Evolutionary conservation across 1,140 invertebrate species (phyloP).

Genomic region (Heliconius nattereri): DNA sequence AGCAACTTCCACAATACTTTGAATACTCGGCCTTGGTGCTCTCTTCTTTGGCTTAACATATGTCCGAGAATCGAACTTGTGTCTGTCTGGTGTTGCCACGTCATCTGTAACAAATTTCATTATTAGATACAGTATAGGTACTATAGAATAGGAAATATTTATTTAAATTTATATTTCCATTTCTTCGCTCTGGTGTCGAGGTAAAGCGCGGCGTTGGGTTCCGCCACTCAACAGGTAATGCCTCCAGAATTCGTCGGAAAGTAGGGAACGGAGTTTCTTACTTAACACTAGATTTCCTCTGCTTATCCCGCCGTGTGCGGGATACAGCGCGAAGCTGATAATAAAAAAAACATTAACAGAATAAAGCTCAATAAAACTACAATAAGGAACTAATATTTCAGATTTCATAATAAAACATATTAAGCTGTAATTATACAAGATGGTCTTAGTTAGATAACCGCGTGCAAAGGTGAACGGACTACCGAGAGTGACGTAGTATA

Average conservation of each 20-base stretch:
- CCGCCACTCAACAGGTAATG: too few species aligned
- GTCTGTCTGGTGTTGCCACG: conserved; percentile 67
- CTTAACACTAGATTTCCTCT: too few species aligned
- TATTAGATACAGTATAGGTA: too few species aligned
- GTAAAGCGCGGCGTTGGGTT: too few species aligned
- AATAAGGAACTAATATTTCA: not conserved
- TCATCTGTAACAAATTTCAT: conserved; percentile 63
- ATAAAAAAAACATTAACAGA: too few species aligned
- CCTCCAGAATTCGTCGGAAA: too few species aligned
- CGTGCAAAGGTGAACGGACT: conserved; percentile 22
- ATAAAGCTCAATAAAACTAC: not conserved
- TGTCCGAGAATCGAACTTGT: conserved; percentile 79
- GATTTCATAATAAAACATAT: conserved; percentile 2
- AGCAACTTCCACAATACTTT: conserved; percentile 66
- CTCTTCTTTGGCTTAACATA: conserved; percentile 76
- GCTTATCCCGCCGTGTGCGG: too few species aligned
- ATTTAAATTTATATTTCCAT: too few species aligned
- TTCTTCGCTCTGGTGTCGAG: too few species aligned
- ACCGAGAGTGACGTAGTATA: conserved; percentile 2
- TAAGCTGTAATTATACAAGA: conserved; percentile 4
- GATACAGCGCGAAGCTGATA: too few species aligned
- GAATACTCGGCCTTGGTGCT: conserved; percentile 68
- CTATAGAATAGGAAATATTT: too few species aligned
- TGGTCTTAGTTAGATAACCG: conserved; percentile 21
- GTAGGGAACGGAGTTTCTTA: too few species aligned